Conservation (phyloP, 2,113 vertebrate species). For the Vidua macroura region DNA sequence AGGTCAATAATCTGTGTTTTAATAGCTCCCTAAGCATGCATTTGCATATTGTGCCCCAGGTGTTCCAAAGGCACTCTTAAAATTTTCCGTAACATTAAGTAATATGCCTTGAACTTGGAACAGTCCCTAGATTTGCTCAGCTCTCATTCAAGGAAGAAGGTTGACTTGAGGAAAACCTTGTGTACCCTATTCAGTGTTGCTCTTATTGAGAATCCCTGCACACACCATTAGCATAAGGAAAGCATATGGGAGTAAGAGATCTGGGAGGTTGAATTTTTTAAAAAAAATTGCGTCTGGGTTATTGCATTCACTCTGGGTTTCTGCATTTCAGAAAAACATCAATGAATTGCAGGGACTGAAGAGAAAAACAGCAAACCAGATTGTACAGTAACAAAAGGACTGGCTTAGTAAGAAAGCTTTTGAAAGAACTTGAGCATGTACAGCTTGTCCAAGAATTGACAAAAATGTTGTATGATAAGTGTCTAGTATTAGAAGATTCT, state of each 20-base stretch:
- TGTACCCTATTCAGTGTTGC: neutral
- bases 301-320: neutral
- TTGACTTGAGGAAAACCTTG: neutral
- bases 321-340: neutral
- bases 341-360: neutral
- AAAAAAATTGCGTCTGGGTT: neutral
- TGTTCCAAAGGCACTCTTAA: neutral
- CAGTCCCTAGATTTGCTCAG: neutral
- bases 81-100: neutral
- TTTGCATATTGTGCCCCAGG: neutral
- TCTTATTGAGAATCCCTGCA: neutral
- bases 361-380: neutral
- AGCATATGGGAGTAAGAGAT: neutral
- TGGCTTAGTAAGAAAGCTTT: neutral
- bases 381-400: neutral
- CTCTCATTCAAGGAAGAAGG: neutral
- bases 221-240: neutral
- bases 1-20: constrained; percentile 17
- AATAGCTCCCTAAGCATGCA: neutral
- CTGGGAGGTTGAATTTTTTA: neutral
- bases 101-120: neutral
- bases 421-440: neutral
- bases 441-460: neutral
- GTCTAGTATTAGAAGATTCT: constrained; percentile 5
- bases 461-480: neutral